Conservation (phyloP, 2,888 invertebrate species). For the Seira sanloemensis region DNA sequence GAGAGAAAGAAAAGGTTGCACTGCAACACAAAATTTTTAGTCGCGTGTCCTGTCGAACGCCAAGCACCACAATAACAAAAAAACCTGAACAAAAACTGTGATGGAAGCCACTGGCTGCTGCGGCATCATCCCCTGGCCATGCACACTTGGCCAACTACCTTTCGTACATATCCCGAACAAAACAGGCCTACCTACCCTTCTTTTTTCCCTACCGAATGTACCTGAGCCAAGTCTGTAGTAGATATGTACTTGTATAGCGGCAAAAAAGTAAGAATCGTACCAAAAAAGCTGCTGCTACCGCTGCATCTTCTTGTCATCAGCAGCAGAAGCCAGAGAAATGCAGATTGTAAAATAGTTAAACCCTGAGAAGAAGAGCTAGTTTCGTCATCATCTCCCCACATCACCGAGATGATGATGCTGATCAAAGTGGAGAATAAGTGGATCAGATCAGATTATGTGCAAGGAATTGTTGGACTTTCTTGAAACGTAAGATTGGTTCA, state of each 20-base stretch:
- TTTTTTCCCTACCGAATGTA: neutral
- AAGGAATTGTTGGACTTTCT: neutral
- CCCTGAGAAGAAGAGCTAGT: neutral
- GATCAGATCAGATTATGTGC: slow-evolving; percentile 14
- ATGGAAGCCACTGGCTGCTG: neutral
- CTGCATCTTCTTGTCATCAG: neutral
- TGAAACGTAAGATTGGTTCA: neutral
- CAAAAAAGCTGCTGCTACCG: neutral
- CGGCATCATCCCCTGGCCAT: slow-evolving; percentile 16
- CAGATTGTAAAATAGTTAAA: slow-evolving; percentile 10
- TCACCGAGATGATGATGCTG: neutral
- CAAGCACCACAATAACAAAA: slow-evolving; percentile 49
- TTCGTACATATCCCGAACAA: neutral
- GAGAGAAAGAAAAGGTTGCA: slow-evolving; percentile 1
- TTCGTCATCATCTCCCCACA: slow-evolving; percentile 3
- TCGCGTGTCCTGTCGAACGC: slow-evolving; percentile 73
- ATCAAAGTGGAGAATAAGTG: slow-evolving; percentile 14
- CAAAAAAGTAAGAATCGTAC: no score
- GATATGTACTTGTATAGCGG: no score
- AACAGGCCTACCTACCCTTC: neutral
- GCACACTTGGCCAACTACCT: neutral
- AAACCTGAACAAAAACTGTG: slow-evolving; percentile 9
- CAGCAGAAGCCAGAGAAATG: neutral
- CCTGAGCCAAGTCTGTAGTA: neutral
- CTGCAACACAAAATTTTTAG: slow-evolving; percentile 34